Conservation (phyloP, 1,140 invertebrate genomes). For the Laodelphax striatellus region DNA sequence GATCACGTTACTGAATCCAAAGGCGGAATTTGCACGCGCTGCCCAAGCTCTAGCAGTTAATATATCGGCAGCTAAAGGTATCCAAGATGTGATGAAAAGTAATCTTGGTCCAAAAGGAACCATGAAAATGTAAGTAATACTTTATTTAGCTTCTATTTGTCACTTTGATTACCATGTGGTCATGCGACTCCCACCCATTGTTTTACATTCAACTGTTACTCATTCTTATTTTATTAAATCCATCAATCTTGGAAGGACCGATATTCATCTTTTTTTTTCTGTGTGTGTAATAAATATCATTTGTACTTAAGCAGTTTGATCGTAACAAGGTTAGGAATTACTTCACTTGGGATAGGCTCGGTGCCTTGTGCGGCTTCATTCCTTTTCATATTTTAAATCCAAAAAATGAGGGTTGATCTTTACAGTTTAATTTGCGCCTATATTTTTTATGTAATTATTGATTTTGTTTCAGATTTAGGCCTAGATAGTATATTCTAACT, state of each 20-base stretch:
- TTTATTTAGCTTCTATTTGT: not conserved
- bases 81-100: slow-evolving; percentile 96
- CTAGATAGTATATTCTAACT: no score
- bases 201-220: not conserved
- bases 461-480: no score
- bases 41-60: slow-evolving; percentile 93
- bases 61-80: slow-evolving; percentile 91
- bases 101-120: slow-evolving; percentile 99
- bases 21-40: slow-evolving; percentile 95
- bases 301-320: no score
- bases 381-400: no score
- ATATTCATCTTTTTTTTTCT: not conserved
- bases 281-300: no score
- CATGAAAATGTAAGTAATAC: slow-evolving; percentile 76
- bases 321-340: no score
- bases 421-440: no score
- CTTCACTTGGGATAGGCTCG: no score
- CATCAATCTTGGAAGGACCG: not conserved
- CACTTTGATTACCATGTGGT: not conserved
- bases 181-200: not conserved
- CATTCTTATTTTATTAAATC: not conserved
- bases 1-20: slow-evolving; percentile 95
- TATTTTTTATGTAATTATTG: no score
- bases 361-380: no score
- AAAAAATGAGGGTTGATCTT: no score